phyloP scores from a whole-genome alignment of 2,113 vertebrate species.

The Catagonus wagneri region DNA sequence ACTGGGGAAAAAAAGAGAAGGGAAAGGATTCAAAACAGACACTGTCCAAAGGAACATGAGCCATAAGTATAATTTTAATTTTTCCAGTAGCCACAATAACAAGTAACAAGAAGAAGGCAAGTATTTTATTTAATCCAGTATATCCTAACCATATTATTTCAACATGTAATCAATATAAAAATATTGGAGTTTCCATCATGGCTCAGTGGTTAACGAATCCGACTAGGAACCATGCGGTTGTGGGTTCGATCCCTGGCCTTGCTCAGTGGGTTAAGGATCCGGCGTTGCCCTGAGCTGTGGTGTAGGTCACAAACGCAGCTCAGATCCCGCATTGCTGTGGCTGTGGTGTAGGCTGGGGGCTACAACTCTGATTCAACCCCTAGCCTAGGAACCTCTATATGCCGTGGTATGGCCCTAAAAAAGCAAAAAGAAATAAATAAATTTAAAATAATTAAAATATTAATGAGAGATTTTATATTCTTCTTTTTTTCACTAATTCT shows the following conservation, averaged over 20 bases:
- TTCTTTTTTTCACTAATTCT: not conserved
- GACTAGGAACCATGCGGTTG: too few species aligned
- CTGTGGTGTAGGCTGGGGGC: too few species aligned
- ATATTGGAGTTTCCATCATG: not conserved
- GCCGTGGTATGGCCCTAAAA: too few species aligned
- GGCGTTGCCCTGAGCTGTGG: too few species aligned
- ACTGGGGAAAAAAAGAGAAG: not conserved
- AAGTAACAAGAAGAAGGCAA: not conserved
- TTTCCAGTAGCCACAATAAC: not conserved
- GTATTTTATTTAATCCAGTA: not conserved
- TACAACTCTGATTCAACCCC: too few species aligned
- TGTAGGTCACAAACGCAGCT: too few species aligned
- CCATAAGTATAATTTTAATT: not conserved
- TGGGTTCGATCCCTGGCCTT: too few species aligned
- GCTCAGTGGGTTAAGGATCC: too few species aligned
- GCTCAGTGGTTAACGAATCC: too few species aligned
- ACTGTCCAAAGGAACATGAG: conserved; percentile 2
- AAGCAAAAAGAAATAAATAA: too few species aligned
- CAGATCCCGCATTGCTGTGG: too few species aligned
- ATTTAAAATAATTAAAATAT: not conserved
- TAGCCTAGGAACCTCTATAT: too few species aligned
- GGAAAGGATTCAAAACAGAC: not conserved
- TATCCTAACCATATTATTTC: conserved; percentile 38
- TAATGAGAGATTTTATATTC: not conserved
- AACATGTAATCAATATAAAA: not conserved